Evolutionary conservation across 2,113 vertebrate species (phyloP), one percentile per base, ranked within the genome.

Genomic region (Bos javanicus): DNA sequence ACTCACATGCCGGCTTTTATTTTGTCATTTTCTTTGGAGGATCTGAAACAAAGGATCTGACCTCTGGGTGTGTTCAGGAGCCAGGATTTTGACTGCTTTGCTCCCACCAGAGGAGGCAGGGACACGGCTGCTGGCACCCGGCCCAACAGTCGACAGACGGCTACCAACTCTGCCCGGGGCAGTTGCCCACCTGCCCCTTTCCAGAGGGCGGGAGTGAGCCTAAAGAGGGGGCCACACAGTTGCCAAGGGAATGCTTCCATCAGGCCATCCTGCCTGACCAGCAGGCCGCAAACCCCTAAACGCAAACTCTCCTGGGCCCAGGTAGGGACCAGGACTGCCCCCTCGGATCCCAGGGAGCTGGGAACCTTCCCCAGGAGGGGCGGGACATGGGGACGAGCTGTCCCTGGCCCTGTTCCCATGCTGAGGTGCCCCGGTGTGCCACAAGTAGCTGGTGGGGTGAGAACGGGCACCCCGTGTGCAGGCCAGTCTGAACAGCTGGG

Each of bases 231-330:
- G 25, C 54, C 0, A 0, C 60, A 13, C 46, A 17, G 67, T 54
- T 26, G 15, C 60, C 9, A 0, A 2, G 2, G 43, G 11, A 7
- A 2, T 5, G 5, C n/a, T 15, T 6, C 26, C 3, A 0, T 14
- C 83, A 33, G 43, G 67, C 15, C 28, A 80, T 60, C 62, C 15
- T 12, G 0, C 17, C 1, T 25, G 8, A 54, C 43, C 6, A 7
- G 87, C 8, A 2, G 71, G 39, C 11, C 0, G 4, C 16, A 17
- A 30, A 30, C 5, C 56, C 9, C 60, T 48, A 0, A 30, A 23
- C 36, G 7, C 8, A 6, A 52, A 30, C 71, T 74, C n/a, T 30
- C 57, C 43, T 1, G 2, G 71, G 11, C 43, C 25, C 39, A 6
- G 39, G 57, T 8, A 16, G 28, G 46, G 25, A 14, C 59, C 23